Conservation (phyloP, 1,140 invertebrate genomes). For the Onthophagus taurus region DNA sequence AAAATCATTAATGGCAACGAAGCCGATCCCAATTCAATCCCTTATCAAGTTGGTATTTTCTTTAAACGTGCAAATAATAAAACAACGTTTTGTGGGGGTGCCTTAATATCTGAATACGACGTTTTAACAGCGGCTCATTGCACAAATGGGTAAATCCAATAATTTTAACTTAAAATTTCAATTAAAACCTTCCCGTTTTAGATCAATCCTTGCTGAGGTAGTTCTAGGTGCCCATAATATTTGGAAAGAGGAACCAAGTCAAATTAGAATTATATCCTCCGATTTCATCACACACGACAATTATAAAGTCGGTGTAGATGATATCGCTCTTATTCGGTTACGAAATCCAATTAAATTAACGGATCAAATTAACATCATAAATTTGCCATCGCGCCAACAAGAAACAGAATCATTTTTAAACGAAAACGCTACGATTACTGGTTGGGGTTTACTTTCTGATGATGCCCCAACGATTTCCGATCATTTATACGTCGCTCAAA, state of each 20-base stretch:
- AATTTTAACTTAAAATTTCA: background rate
- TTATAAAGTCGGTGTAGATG: constrained; percentile 3
- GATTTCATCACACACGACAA: constrained; percentile 3
- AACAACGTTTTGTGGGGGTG: constrained; percentile 55
- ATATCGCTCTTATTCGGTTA: constrained; percentile 10
- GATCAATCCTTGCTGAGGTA: constrained; percentile 5
- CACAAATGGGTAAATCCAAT: constrained; percentile 21
- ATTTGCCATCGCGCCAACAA: background rate
- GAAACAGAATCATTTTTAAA: background rate
- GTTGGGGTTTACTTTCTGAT: background rate
- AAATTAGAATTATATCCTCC: background rate
- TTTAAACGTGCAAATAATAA: no score
- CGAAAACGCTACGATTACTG: background rate
- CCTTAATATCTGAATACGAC: constrained; percentile 44
- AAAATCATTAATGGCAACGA: background rate
- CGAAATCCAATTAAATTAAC: background rate
- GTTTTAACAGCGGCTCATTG: constrained; percentile 53
- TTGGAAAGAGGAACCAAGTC: background rate
- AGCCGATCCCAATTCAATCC: background rate
- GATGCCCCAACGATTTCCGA: background rate
- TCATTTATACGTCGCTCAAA: background rate
- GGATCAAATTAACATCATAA: no score
- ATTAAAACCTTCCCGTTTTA: constrained; percentile 8
- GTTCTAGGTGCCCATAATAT: constrained; percentile 12
- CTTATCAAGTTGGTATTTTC: background rate